Evolutionary conservation across 1,140 invertebrate species (phyloP).

Genomic region (Lordiphosa mommai): DNA sequence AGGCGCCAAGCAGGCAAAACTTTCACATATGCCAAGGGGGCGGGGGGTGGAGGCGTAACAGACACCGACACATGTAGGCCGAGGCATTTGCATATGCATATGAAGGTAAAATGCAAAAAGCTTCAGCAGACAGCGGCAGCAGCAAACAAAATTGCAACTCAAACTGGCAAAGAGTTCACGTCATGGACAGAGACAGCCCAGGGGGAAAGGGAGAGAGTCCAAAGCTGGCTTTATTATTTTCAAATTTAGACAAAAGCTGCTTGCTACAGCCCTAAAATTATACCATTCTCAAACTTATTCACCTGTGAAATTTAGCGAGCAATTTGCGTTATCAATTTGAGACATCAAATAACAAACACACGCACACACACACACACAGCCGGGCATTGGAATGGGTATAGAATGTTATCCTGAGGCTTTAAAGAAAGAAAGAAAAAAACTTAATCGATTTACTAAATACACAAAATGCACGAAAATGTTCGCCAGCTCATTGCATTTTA

Average conservation of each 20-base stretch:
- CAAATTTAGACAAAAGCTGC: background rate
- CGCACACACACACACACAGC: too few species aligned
- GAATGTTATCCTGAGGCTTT: too few species aligned
- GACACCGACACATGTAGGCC: constrained; percentile 70
- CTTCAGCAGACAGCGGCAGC: constrained; percentile 19
- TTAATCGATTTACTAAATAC: too few species aligned
- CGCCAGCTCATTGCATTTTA: too few species aligned
- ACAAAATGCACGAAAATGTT: too few species aligned
- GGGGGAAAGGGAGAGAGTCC: background rate
- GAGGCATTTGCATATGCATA: constrained; percentile 71
- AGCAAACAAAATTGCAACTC: constrained; percentile 10
- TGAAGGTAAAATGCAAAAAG: constrained; percentile 63
- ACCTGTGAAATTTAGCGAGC: too few species aligned
- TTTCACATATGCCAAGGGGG: constrained; percentile 31
- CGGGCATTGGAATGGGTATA: too few species aligned
- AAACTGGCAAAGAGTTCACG: constrained; percentile 51
- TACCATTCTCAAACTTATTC: too few species aligned
- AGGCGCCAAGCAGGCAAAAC: constrained; percentile 58
- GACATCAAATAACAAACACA: too few species aligned
- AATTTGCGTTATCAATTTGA: too few species aligned
- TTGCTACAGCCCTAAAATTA: constrained; percentile 1
- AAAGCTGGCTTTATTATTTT: constrained; percentile 5
- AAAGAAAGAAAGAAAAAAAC: too few species aligned
- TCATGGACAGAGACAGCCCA: constrained; percentile 25
- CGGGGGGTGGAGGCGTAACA: constrained; percentile 15